Percentiles rank a stretch among this genome's conserved stretches.
phyloP scores from a whole-genome alignment of 2,797 vertebrate species.

The Tachyglossus aculeatus region DNA sequence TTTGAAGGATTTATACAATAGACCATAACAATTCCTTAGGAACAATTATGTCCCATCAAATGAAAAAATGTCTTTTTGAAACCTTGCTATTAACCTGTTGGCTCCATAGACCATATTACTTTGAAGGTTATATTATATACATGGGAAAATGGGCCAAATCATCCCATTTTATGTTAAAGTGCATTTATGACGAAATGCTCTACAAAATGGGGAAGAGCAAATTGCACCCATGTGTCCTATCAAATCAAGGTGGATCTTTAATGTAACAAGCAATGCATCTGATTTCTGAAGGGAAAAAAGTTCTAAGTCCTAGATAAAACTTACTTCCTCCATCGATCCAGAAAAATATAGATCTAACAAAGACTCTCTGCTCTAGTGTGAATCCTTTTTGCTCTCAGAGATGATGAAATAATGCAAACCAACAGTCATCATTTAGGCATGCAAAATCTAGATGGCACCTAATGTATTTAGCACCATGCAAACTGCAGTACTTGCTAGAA shows the following conservation, averaged over 20 bases:
- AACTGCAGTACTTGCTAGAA: too few species aligned
- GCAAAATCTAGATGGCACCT: too few species aligned
- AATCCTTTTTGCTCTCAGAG: neutral
- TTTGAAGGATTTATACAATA: slow-evolving; percentile 64
- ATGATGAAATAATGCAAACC: neutral
- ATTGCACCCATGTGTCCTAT: slow-evolving; percentile 45
- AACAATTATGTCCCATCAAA: slow-evolving; percentile 51
- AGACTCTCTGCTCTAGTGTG: neutral
- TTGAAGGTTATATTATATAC: slow-evolving; percentile 65
- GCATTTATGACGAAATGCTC: slow-evolving; percentile 52
- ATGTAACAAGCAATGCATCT: slow-evolving; percentile 22
- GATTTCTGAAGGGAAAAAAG: slow-evolving; percentile 19
- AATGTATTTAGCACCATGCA: too few species aligned
- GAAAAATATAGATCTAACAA: slow-evolving; percentile 15
- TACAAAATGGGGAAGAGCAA: slow-evolving; percentile 42
- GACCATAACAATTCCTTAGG: slow-evolving; percentile 57
- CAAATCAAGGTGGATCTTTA: slow-evolving; percentile 58
- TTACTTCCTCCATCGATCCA: neutral
- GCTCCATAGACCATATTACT: slow-evolving; percentile 57
- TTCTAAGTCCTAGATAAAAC: slow-evolving; percentile 23
- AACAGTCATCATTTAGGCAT: neutral
- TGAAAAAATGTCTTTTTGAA: slow-evolving; percentile 65
- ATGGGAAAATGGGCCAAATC: slow-evolving; percentile 58
- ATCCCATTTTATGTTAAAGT: slow-evolving; percentile 56
- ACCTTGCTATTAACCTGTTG: slow-evolving; percentile 66